phyloP scores from a whole-genome alignment of 2,888 invertebrate species.

The Morpho achilles region DNA sequence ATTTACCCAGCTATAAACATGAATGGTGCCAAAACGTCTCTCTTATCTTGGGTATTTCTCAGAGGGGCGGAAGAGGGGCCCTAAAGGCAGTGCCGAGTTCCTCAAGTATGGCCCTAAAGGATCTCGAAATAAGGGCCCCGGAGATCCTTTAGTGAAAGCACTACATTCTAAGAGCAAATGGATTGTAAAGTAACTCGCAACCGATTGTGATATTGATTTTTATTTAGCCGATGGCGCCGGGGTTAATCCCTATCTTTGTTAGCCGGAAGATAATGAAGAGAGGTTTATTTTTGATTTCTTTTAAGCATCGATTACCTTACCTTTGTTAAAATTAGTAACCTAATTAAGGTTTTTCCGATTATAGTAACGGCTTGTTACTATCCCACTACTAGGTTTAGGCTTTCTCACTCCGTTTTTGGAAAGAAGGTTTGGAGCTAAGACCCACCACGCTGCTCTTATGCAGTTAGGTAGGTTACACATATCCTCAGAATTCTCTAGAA shows the following conservation, averaged over 20 bases:
- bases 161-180: conserved; percentile 72
- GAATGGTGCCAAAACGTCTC: conserved; percentile 78
- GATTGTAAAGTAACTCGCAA: conserved; percentile 71
- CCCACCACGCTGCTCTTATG: too few relatives aligned
- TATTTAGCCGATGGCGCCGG: conserved; percentile 51
- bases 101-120: conserved; percentile 75
- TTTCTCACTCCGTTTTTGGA: too few relatives aligned
- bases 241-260: conserved; percentile 24
- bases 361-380: too few relatives aligned
- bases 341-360: too few relatives aligned
- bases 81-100: conserved; percentile 62
- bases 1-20: conserved; percentile 77
- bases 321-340: too few relatives aligned
- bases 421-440: too few relatives aligned
- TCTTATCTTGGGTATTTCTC: conserved; percentile 77
- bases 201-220: conserved; percentile 74
- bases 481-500: too few relatives aligned
- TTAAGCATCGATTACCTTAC: too few relatives aligned
- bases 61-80: conserved; percentile 70
- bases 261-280: conserved; percentile 15
- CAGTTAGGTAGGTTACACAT: too few relatives aligned
- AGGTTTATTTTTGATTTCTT: background rate
- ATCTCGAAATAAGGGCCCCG: conserved; percentile 70
- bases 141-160: conserved; percentile 68
- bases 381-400: too few relatives aligned